Conservation (phyloP, 2,797 vertebrate genomes). For the Anguilla marmorata region DNA sequence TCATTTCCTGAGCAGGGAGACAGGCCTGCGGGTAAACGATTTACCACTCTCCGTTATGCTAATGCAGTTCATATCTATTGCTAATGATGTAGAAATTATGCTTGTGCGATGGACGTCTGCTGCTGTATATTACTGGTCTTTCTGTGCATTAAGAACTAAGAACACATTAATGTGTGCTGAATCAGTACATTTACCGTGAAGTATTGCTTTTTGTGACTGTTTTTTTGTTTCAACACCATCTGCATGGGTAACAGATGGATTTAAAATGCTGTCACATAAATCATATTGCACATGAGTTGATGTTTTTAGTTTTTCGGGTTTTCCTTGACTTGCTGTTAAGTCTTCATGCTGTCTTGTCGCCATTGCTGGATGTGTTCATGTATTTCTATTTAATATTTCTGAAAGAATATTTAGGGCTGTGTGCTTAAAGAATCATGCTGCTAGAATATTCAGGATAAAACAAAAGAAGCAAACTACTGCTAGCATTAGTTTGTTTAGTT, state of each 20-base stretch:
- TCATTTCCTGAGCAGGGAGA: conserved; percentile 49
- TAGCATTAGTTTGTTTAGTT: background rate
- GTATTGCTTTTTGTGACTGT: background rate
- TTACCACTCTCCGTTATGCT: conserved; percentile 57
- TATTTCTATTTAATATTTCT: background rate
- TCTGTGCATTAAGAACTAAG: background rate
- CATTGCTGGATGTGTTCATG: background rate
- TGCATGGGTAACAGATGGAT: background rate
- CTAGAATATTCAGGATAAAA: background rate
- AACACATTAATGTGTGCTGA: background rate
- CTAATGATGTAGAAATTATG: conserved; percentile 44
- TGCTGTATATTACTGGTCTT: background rate
- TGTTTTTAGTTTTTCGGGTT: background rate
- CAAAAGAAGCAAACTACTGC: background rate
- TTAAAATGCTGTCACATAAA: no score
- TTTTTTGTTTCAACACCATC: background rate
- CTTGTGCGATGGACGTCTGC: conserved; percentile 40
- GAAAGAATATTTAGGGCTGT: background rate
- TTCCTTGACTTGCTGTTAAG: background rate
- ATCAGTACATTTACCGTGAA: background rate
- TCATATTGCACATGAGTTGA: background rate
- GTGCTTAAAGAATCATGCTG: background rate
- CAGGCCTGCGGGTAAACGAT: conserved; percentile 57
- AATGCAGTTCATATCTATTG: conserved; percentile 58
- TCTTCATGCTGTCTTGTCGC: background rate